A percentile compares a stretch with the other conserved stretches of the same genome.
Conservation (phyloP, 2,113 vertebrate genomes). For the Malurus elegans region DNA sequence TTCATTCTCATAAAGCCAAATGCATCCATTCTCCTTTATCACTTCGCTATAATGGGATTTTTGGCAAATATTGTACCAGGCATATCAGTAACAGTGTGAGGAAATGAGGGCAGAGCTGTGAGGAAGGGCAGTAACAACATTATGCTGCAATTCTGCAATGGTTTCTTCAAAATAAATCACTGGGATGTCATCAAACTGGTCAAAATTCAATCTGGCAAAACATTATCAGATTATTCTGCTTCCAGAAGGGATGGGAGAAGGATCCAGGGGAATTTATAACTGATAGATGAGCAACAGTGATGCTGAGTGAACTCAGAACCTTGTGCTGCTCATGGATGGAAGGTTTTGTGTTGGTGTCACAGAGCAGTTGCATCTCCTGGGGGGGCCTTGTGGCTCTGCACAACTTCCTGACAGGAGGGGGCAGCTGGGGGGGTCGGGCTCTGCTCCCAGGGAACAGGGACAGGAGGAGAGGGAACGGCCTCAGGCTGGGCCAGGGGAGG, state of each 20-base stretch:
- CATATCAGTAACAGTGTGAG: neutral
- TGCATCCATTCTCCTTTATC: neutral
- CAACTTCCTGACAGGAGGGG: neutral
- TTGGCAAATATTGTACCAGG: neutral
- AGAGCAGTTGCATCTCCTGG: rapidly evolving
- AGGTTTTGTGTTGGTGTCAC: neutral
- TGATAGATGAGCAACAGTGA: neutral
- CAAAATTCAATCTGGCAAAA: neutral
- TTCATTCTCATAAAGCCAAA: neutral
- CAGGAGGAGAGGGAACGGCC: neutral
- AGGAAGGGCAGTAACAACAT: neutral
- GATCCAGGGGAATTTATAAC: neutral
- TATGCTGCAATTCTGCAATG: neutral
- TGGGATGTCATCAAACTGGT: neutral
- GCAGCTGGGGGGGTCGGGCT: neutral
- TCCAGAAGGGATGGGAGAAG: neutral
- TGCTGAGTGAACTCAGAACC: neutral
- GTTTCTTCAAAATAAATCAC: neutral
- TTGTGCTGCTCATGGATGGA: rapidly evolving
- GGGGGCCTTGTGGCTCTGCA: neutral
- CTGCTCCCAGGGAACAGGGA: neutral
- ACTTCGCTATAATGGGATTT: neutral
- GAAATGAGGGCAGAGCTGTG: neutral
- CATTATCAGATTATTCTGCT: neutral
- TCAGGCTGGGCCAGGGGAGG: neutral